Evolutionary conservation across 2,113 vertebrate genomes (phyloP).

Genomic region (Tetraodon nigroviridis): DNA sequence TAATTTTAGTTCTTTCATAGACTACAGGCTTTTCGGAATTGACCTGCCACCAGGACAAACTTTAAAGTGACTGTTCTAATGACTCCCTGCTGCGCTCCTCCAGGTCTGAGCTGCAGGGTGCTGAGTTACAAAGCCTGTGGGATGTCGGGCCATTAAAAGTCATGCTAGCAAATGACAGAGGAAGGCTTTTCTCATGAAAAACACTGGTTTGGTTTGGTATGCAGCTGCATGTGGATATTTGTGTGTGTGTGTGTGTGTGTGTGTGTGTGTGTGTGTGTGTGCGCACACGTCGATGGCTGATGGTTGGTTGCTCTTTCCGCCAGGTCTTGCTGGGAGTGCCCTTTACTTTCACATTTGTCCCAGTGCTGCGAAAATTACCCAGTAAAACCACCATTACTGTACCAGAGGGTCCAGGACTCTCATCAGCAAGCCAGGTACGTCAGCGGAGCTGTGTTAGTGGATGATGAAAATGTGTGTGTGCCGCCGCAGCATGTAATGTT

Average conservation of each 20-base stretch:
- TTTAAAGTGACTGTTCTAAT: too few relatives aligned
- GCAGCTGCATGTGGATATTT: too few relatives aligned
- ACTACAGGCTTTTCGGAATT: too few relatives aligned
- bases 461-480: background rate
- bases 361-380: constrained; percentile 79
- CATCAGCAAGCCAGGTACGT: constrained; percentile 48
- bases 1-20: too few relatives aligned
- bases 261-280: too few relatives aligned
- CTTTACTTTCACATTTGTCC: constrained; percentile 82
- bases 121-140: constrained; percentile 24
- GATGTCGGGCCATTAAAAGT: constrained; percentile 14
- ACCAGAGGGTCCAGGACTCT: constrained; percentile 12
- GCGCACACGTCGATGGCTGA: background rate
- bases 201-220: too few relatives aligned
- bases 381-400: constrained; percentile 64
- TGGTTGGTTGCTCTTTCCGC: constrained; percentile 9
- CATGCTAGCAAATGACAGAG: background rate
- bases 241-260: too few relatives aligned
- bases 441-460: too few relatives aligned
- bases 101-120: constrained; percentile 2
- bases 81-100: background rate
- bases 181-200: background rate
- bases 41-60: too few relatives aligned
- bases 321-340: constrained; percentile 67
- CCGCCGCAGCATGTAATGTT: background rate